Conservation (phyloP, 2,113 vertebrate genomes). For the cattle (Bos taurus) region ARS-UCD2.0 NC_037331.1:8698501-8699000, state of each 20-base stretch:
- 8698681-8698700: not conserved
- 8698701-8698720: not conserved
- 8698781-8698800: not conserved
- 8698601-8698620: not conserved
- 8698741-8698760: not conserved
- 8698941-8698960: not conserved
- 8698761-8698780: not conserved
- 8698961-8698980: not conserved
- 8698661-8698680: not conserved
- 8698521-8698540: not conserved
- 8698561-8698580: not conserved
- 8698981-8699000: not conserved
- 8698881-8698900: not conserved
- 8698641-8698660: not conserved
- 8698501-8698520: conserved; percentile 5
- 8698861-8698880: not conserved
- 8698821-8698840: not conserved
- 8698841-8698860: not conserved
- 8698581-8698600: not conserved
- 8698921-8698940: not conserved
- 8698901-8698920: not conserved
- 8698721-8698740: not conserved
- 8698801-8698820: not conserved
- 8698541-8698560: not conserved
- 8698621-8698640: not conserved